Percentiles rank a stretch among this genome's conserved stretches.
Evolutionary conservation across 2,113 vertebrate species (phyloP).

Genomic region (Cochlearius cochlearius): DNA sequence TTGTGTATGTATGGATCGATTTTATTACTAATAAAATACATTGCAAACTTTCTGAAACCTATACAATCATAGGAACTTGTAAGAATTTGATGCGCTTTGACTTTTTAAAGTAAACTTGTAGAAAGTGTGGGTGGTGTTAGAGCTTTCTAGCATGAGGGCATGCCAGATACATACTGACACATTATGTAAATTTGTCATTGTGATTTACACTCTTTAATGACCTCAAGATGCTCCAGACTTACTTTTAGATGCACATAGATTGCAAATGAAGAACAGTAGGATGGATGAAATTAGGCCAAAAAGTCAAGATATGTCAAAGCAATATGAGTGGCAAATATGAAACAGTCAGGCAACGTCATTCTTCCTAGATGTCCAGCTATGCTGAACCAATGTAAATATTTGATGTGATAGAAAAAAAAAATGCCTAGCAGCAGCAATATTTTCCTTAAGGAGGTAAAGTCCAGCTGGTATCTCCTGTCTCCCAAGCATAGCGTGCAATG

Average conservation of each 20-base stretch:
- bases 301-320: slow-evolving; percentile 37
- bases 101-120: background rate
- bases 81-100: background rate
- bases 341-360: slow-evolving; percentile 10
- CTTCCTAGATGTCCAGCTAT: background rate
- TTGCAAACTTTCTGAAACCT: background rate
- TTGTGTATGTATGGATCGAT: background rate
- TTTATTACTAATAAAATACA: background rate
- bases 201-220: slow-evolving; percentile 41
- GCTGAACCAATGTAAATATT: background rate
- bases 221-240: slow-evolving; percentile 26
- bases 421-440: background rate
- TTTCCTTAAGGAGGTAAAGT: background rate
- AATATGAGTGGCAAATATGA: slow-evolving; percentile 1
- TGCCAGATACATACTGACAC: background rate
- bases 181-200: slow-evolving; percentile 27
- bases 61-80: background rate
- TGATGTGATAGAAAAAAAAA: slow-evolving; percentile 6
- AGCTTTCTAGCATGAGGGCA: background rate
- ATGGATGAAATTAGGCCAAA: slow-evolving; percentile 40
- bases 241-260: background rate
- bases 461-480: background rate
- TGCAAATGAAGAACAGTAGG: background rate
- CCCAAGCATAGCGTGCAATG: background rate
- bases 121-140: background rate